Conservation (phyloP, 1,140 invertebrate genomes). For the Popillia japonica region DNA sequence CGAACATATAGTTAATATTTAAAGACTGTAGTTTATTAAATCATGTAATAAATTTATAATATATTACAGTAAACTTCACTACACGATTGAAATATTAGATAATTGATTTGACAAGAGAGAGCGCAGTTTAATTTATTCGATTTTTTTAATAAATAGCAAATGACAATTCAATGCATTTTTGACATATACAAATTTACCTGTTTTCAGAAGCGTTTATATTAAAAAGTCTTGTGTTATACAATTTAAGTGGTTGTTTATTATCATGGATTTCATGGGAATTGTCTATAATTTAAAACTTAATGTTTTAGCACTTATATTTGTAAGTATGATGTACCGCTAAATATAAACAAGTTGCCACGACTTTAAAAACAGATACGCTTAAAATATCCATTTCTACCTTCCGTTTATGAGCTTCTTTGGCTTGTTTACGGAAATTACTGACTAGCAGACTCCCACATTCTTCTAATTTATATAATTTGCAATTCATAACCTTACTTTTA, state of each 20-base stretch:
- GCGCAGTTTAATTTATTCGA: too few species aligned
- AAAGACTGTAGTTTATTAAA: too few species aligned
- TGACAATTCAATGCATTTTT: not conserved
- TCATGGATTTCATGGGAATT: conserved; percentile 3
- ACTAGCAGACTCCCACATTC: too few species aligned
- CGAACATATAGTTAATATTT: too few species aligned
- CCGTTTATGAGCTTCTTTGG: too few species aligned
- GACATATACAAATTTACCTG: conserved; percentile 1
- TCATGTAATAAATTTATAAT: too few species aligned
- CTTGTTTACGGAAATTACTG: too few species aligned
- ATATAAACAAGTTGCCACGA: conserved; percentile 35
- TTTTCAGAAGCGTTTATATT: not conserved
- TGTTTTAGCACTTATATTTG: conserved; percentile 24
- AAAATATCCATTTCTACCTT: too few species aligned
- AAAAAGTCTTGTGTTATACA: not conserved
- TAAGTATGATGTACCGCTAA: conserved; percentile 34
- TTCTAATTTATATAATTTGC: not conserved
- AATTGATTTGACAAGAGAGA: too few species aligned
- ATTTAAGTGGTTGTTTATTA: not conserved
- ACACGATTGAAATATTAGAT: too few species aligned
- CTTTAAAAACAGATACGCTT: not conserved
- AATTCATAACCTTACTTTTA: conserved; percentile 20
- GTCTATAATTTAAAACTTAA: not conserved
- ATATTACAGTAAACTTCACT: too few species aligned
- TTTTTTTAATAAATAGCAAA: too few species aligned